Base-by-base conservation (phyloP, 2,797 vertebrate genomes). In the Arctocebus calabarensis region DNA sequence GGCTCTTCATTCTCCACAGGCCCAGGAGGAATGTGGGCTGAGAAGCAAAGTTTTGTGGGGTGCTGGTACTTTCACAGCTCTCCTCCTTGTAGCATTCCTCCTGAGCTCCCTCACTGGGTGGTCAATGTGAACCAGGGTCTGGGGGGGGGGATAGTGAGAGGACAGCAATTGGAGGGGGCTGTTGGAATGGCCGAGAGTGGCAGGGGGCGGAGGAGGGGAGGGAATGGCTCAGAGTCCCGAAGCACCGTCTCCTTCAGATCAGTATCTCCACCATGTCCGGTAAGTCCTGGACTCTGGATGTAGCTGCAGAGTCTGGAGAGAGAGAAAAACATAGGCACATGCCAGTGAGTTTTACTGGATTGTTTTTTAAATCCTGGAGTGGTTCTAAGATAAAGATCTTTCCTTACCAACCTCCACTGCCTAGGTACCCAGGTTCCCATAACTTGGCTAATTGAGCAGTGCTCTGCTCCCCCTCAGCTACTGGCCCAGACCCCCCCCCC, bases 211-310 rank as follows among this genome's bases (percentile, higher is more conserved):
- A 88, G 59, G 95, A 87, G 52, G 61, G 71, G 66, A 85, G 77
- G 81, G 70, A 48, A 74, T 8, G 34, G 34, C 73, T 73, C 34
- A 3, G 71, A 34, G 85, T 59, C 61, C 75, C 93, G 52, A 7
- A 4, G 77, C 81, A 29, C 40, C 75, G 23, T 16, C 32, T 90
- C 95, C 83, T 96, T 98, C 94, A 99, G 95, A 99, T 99, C 95
- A 99, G 97, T 94, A 99, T 99, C 96, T 99, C 98, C 96, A 99
- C 98, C 98, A 98, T 98, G 90, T 99, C 98, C 0, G 98, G 98
- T 95, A 98, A 97, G 93, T 98, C 98, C 0, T 79, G 98, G 87
- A 91, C 97, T 97, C 98, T 98, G 88, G 96, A 91, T 55, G 97
- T 0, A 4, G 97, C 93, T 0, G 92, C 91, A 32, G 74, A 98